Evolutionary conservation across 1,140 invertebrate species (phyloP).

Genomic region (Helicoverpa armigera): DNA sequence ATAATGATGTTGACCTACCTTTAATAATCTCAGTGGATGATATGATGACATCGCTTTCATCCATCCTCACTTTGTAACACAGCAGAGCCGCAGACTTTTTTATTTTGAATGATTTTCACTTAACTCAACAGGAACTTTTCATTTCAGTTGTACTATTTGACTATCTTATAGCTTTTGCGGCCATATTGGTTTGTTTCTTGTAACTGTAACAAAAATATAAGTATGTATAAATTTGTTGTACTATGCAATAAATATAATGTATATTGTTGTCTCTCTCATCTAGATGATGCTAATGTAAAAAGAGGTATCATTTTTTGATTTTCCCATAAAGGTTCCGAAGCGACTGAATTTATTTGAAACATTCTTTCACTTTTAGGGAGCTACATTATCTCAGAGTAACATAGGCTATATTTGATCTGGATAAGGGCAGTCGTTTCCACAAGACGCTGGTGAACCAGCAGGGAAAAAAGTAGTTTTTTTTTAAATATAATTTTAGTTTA

Average conservation of each 20-base stretch:
- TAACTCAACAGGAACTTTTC: slow-evolving; percentile 35
- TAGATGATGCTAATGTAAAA: no score
- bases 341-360: no score
- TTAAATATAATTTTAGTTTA: no score
- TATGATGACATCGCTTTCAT: slow-evolving; percentile 82
- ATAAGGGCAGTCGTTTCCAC: no score
- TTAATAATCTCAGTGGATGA: slow-evolving; percentile 83
- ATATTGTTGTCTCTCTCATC: no score
- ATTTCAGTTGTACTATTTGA: neutral
- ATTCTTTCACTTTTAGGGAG: neutral
- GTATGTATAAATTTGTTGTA: no score
- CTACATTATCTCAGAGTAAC: neutral
- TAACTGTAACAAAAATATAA: neutral
- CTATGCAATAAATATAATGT: no score
- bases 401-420: neutral
- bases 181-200: slow-evolving; percentile 3
- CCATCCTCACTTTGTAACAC: slow-evolving; percentile 83
- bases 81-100: slow-evolving; percentile 74
- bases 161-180: neutral
- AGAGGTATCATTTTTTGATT: no score
- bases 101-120: slow-evolving; percentile 70
- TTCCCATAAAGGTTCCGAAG: no score
- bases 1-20: slow-evolving; percentile 65
- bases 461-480: no score
- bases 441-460: no score